Evolutionary conservation across 1,140 invertebrate genomes (phyloP).

Genomic region (Neodiprion pinetum): DNA sequence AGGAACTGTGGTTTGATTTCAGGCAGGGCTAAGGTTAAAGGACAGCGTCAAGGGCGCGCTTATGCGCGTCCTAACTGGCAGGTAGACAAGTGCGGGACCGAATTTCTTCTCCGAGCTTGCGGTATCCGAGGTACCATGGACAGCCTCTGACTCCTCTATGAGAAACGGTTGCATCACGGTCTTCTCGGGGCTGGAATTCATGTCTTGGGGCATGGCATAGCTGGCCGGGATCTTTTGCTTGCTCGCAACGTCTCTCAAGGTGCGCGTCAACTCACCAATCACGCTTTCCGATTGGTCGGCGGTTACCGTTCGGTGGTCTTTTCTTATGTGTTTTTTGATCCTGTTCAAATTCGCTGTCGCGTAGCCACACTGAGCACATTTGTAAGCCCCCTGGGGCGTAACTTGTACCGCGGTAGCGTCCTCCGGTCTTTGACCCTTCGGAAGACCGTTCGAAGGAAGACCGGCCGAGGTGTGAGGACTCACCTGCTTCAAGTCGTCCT

Average conservation of each 20-base stretch:
- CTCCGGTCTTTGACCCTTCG: constrained; percentile 48
- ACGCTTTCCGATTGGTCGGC: constrained; percentile 55
- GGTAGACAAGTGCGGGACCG: constrained; percentile 88
- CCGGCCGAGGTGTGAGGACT: constrained; percentile 30
- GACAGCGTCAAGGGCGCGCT: constrained; percentile 83
- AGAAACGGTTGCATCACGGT: constrained; percentile 87
- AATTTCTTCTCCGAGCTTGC: constrained; percentile 61
- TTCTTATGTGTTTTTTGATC: constrained; percentile 72
- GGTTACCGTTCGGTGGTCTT: constrained; percentile 60
- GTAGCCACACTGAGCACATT: constrained; percentile 74
- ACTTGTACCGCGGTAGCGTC: constrained; percentile 51
- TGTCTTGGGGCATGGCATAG: constrained; percentile 66
- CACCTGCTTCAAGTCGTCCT: constrained; percentile 44
- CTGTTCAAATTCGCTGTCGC: constrained; percentile 68
- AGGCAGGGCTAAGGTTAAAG: constrained; percentile 91
- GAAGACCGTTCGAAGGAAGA: constrained; percentile 18
- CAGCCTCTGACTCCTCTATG: constrained; percentile 68
- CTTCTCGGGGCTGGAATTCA: constrained; percentile 52
- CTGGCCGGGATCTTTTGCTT: constrained; percentile 66
- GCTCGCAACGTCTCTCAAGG: constrained; percentile 64
- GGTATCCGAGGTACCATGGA: constrained; percentile 34
- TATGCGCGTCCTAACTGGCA: constrained; percentile 87
- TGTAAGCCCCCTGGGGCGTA: constrained; percentile 59
- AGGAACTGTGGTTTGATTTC: constrained; percentile 29
- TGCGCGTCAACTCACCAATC: constrained; percentile 59